These are phyloP conservation scores for Xiphorhynchus elegans DNA, from an alignment of 2,113 vertebrate species.

Conservation along the genomic window DNA sequence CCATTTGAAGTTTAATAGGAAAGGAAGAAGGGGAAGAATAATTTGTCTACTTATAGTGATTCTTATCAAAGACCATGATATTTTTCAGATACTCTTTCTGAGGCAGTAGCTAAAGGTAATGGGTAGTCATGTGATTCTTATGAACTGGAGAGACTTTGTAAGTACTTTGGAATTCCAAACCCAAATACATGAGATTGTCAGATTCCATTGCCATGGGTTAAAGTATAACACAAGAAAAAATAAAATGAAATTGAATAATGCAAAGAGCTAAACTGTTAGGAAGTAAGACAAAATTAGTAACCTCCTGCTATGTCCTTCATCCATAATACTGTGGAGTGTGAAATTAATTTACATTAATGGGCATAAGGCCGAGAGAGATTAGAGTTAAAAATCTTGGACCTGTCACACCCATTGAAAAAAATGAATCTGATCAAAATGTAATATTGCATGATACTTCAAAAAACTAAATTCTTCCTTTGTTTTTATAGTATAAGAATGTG, in stretches of 20 bases:
- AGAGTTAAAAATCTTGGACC: neutral
- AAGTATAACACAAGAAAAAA: neutral
- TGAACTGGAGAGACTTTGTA: neutral
- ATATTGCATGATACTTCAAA: neutral
- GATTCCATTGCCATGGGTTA: neutral
- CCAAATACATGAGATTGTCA: neutral
- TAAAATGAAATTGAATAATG: neutral
- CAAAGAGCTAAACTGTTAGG: neutral
- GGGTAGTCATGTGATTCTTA: neutral
- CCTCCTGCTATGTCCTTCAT: neutral
- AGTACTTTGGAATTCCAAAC: neutral
- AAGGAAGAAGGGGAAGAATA: neutral
- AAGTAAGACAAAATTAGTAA: neutral
- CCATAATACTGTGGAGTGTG: neutral
- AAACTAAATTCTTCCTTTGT: neutral
- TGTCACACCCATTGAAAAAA: neutral
- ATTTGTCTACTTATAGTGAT: neutral
- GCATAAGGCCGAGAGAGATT: neutral
- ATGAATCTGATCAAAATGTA: accelerated
- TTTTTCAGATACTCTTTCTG: neutral
- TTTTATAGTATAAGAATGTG: neutral
- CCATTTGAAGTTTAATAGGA: neutral
- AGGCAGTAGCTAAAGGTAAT: neutral
- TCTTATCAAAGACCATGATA: neutral
- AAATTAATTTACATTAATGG: neutral